Conservation (phyloP, 2,888 invertebrate genomes). For the Icerya purchasi region DNA sequence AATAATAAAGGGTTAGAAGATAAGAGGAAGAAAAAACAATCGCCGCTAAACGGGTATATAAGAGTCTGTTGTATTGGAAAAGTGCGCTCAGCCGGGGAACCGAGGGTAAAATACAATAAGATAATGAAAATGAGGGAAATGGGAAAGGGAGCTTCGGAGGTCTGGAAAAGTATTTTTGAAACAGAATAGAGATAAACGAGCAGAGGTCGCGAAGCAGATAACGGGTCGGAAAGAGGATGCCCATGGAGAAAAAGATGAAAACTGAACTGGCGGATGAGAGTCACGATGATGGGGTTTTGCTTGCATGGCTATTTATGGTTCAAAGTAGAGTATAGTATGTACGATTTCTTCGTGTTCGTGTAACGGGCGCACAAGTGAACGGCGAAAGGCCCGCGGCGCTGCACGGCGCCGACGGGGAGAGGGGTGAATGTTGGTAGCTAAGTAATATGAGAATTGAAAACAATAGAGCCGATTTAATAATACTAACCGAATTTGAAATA, state of each 20-base stretch:
- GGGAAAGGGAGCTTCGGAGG: constrained; percentile 5
- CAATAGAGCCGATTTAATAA: background rate
- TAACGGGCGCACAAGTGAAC: no score
- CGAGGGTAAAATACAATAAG: background rate
- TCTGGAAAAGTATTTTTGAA: background rate
- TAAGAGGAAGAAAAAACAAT: no score
- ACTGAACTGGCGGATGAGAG: background rate
- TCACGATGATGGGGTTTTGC: no score
- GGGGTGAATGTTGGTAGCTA: background rate
- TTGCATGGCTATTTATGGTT: no score
- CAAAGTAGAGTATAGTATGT: no score
- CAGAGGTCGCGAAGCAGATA: background rate
- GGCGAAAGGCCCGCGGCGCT: no score
- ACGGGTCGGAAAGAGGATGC: background rate
- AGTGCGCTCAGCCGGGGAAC: no score
- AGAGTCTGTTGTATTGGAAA: no score
- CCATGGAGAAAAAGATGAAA: background rate
- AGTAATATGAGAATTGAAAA: background rate
- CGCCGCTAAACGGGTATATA: no score
- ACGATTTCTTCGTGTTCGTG: no score
- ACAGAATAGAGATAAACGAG: constrained; percentile 1
- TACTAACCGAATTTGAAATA: background rate
- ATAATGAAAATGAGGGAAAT: background rate
- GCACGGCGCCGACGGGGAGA: background rate
- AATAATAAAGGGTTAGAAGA: no score